Percentiles rank a stretch among this genome's conserved stretches.
These are phyloP conservation scores for Phaethornis superciliosus DNA, from an alignment of 2,113 vertebrate genomes.

Conservation along the genomic window DNA sequence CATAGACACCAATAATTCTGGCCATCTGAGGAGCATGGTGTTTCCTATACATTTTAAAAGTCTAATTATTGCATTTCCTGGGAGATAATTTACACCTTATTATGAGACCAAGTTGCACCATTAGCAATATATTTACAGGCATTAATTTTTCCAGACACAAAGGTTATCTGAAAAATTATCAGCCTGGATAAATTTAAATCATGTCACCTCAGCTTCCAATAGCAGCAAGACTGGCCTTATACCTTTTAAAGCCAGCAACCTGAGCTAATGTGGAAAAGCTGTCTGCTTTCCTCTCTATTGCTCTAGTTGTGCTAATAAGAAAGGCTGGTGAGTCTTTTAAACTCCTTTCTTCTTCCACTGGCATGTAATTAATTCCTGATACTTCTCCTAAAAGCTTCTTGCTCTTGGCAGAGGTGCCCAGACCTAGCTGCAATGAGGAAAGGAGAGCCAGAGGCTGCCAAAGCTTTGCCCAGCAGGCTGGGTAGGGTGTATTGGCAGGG, in stretches of 20 bases:
- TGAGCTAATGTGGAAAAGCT: background rate
- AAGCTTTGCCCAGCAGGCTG: background rate
- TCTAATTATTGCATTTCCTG: background rate
- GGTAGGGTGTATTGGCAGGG: fast-evolving
- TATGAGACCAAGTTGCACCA: background rate
- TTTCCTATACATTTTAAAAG: background rate
- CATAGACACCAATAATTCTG: background rate
- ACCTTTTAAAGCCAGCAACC: background rate
- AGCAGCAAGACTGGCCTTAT: background rate
- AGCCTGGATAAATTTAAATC: background rate
- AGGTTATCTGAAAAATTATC: background rate
- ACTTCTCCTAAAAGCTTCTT: constrained; percentile 28
- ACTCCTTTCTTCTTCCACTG: background rate
- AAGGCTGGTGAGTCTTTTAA: background rate
- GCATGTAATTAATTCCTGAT: constrained; percentile 26
- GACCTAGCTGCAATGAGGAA: background rate
- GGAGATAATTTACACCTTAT: background rate
- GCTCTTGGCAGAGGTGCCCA: background rate
- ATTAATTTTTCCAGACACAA: background rate
- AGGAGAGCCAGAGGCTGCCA: background rate
- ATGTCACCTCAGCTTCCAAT: background rate
- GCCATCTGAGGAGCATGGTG: background rate
- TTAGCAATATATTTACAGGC: background rate
- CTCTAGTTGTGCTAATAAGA: background rate
- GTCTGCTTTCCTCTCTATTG: background rate